Evolutionary conservation across 2,797 vertebrate genomes (phyloP), one percentile per base, ranked within the genome.

Genomic region (Salmo trutta): DNA sequence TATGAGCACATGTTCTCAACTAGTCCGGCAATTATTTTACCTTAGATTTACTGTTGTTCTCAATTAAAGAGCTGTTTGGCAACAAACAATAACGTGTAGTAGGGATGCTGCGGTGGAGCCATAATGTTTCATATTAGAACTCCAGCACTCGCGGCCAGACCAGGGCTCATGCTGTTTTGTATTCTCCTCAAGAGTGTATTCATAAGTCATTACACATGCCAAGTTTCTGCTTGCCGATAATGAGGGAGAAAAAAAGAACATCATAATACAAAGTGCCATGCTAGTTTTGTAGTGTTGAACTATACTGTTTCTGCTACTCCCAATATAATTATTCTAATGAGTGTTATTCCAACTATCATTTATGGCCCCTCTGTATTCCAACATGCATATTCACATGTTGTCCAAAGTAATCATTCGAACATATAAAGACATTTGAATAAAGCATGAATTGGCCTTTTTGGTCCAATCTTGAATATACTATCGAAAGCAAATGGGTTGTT

Each of bases 61-160:
- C 95, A 95, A 94, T 96, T 95, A 95, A 93, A 95, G 92, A 93
- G 91, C 90, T 85, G 91, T 93, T 95, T 97, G 95, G 96, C 95
- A 95, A 93, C 93, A 91, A 93, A 93, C 85, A 89, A 91, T 95
- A 95, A 96, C 96, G 96, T 97, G 96, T 95, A 95, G 96, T 96
- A 97, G 94, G 93, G 94, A 96, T 95, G 93, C 95, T 94, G 93
- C 88, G 96, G 94, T 94, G 93, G 87, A 84, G 84, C 96, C 97
- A 97, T 94, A 88, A 90, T 95, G 95, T 98, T 97, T 95, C 95
- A 95, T 95, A 96, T 97, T 96, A 94, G 88, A 96, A 94, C 91
- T 94, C 86, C 93, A 79, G 93, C 93, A 95, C 94, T 94, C 92
- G 93, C 90, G 93, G 93, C 95, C 91, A 94, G 91, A 93, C 91